Base-by-base conservation (phyloP, 1,140 invertebrate species). In the Drosophila subpulchrella region DNA sequence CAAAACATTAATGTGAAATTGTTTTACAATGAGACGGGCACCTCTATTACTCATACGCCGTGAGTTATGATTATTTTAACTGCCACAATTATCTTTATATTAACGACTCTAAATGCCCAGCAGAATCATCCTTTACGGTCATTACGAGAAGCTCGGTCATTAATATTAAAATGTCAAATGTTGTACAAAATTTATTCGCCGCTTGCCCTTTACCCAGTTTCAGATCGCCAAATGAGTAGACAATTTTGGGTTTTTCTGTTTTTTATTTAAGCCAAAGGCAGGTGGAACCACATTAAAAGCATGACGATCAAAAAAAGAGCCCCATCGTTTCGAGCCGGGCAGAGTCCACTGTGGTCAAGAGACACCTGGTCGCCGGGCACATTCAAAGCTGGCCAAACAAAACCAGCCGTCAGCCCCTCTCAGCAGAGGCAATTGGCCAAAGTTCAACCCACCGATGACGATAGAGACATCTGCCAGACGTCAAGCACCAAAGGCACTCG, bases 121-220 rank as follows among this genome's bases (percentile, higher is more conserved):
- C 32, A 44, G 38, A 66, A 65, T 39, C 17, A 38, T 55, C 20
- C 17, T 57, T 57, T 46, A 48, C 41, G 48, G 27, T 36, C 38
- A 48, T 47, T 39, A 50, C 51, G 36, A 41, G 24, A 57, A 27
- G 12, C 27, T 7, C 11, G 30, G n/a, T 44, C 56, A 65, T 59
- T 59, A 68, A 55, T 62, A 68, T 44, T 55, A n/a, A 72, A 65
- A 61, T 55, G 41, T 60, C 60, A 83, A 72, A 59, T 42, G 55
- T n/a, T 50, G 47, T 63, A 57, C 48, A 38, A 58, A 62, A n/a
- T 72, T 72, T 57, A 82, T 78, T 56, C 39, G 44, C 83, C 24
- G 27, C 39, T 15, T 85, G 83, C 82, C 82, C 82, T 85, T 85
- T 85, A 88, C 83, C 82, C 61, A 85, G 74, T 75, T 85, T 81